A percentile compares a stretch with the other conserved stretches of the same genome.
phyloP scores from a whole-genome alignment of 2,888 invertebrate genomes.

The Ormyrus labotus region DNA sequence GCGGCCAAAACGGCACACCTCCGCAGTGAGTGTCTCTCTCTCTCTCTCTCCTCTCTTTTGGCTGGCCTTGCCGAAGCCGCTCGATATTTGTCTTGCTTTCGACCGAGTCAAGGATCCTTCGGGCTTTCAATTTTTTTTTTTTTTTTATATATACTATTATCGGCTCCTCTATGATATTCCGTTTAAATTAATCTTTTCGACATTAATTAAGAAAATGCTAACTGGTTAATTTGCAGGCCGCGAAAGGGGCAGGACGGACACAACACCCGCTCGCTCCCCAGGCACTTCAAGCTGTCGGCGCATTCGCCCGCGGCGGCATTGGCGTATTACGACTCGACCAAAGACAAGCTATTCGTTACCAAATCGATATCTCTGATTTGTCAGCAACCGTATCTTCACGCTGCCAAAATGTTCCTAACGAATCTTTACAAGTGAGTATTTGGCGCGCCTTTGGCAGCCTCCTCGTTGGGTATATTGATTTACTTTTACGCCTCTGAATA shows the following conservation, averaged over 20 bases:
- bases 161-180: too few relatives aligned
- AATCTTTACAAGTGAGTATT: constrained; percentile 87
- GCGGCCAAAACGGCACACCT: constrained; percentile 80
- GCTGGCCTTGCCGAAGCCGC: too few relatives aligned
- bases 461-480: too few relatives aligned
- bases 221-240: constrained; percentile 60
- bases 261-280: constrained; percentile 90
- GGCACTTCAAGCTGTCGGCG: constrained; percentile 91
- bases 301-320: constrained; percentile 86
- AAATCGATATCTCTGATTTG: constrained; percentile 96
- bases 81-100: neutral
- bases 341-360: constrained; percentile 95
- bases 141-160: neutral
- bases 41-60: neutral
- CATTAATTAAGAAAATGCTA: neutral
- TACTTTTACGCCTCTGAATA: too few relatives aligned
- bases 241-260: constrained; percentile 79
- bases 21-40: constrained; percentile 67
- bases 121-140: constrained; percentile 4
- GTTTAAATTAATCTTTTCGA: neutral
- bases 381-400: constrained; percentile 92
- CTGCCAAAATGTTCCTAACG: constrained; percentile 90
- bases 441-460: too few relatives aligned
- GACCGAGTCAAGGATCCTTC: neutral
- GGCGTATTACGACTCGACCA: constrained; percentile 93